Percentiles rank a stretch among this genome's conserved stretches.
Conservation (phyloP, 1,140 invertebrate genomes). For the Monomorium pharaonis region DNA sequence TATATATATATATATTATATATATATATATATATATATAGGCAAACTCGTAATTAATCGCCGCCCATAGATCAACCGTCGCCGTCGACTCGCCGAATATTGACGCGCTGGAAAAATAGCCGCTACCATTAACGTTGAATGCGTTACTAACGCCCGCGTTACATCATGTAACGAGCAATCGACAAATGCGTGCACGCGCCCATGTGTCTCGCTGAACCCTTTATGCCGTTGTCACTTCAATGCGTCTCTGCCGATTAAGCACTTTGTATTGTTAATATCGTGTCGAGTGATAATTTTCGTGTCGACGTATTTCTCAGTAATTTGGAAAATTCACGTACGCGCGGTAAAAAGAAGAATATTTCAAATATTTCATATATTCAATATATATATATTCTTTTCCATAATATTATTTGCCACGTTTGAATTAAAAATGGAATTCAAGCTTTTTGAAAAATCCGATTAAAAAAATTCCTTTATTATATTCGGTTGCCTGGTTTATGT, state of each 20-base stretch:
- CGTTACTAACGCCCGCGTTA: conserved; percentile 21
- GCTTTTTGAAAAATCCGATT: not conserved
- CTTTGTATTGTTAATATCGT: conserved; percentile 16
- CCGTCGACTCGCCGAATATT: conserved; percentile 13
- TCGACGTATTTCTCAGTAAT: conserved; percentile 13
- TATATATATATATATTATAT: too few species aligned
- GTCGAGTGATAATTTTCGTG: conserved; percentile 16
- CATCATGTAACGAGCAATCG: conserved; percentile 41
- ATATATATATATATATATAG: too few species aligned
- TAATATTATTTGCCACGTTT: not conserved
- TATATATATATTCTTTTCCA: not conserved
- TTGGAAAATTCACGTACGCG: not conserved
- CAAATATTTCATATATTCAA: not conserved
- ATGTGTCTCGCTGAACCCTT: conserved; percentile 2
- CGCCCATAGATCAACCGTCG: conserved; percentile 39
- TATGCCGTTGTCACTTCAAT: conserved; percentile 28
- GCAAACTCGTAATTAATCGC: conserved; percentile 60
- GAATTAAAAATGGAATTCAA: not conserved
- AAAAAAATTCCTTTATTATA: conserved; percentile 10
- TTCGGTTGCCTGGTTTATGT: not conserved
- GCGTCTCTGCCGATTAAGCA: conserved; percentile 28
- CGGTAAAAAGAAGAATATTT: not conserved
- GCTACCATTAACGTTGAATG: conserved; percentile 43
- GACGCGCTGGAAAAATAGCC: conserved; percentile 43
- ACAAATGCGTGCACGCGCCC: conserved; percentile 12